Conservation (phyloP, 2,797 vertebrate genomes). For the Hydrocynus forskahlii region DNA sequence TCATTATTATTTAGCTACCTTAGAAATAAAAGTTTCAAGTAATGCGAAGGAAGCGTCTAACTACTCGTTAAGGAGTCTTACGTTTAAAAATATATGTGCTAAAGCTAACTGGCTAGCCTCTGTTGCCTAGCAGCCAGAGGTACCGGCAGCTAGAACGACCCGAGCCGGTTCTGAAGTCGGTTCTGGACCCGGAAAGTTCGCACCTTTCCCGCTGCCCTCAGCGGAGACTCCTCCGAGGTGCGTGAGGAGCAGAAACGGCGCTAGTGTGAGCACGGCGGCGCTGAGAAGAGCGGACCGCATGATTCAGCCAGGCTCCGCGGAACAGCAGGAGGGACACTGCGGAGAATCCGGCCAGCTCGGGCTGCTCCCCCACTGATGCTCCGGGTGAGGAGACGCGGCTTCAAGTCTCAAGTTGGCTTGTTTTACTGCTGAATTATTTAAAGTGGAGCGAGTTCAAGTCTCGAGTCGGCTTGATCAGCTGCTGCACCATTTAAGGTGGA, state of each 20-base stretch:
- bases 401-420: too few species aligned
- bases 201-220: constrained; percentile 69
- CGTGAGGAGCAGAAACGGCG: constrained; percentile 67
- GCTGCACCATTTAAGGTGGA: too few species aligned
- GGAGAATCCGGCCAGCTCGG: not conserved
- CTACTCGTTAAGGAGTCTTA: not conserved
- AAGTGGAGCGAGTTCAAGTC: too few species aligned
- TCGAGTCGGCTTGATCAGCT: too few species aligned
- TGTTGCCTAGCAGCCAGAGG: not conserved
- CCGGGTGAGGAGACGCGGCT: not conserved
- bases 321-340: not conserved
- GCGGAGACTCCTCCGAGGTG: constrained; percentile 61
- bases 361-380: too few species aligned
- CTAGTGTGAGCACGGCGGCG: constrained; percentile 60
- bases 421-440: too few species aligned
- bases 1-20: not conserved
- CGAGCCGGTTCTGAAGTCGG: too few species aligned
- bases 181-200: too few species aligned
- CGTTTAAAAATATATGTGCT: not conserved
- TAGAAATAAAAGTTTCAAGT: not conserved
- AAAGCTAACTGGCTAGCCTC: not conserved
- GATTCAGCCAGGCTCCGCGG: constrained; percentile 28
- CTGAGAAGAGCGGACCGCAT: constrained; percentile 68
- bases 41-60: not conserved
- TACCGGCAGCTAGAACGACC: not conserved